Base-by-base conservation (phyloP, 1,140 invertebrate species). In the Melipona quadrifasciata region DNA sequence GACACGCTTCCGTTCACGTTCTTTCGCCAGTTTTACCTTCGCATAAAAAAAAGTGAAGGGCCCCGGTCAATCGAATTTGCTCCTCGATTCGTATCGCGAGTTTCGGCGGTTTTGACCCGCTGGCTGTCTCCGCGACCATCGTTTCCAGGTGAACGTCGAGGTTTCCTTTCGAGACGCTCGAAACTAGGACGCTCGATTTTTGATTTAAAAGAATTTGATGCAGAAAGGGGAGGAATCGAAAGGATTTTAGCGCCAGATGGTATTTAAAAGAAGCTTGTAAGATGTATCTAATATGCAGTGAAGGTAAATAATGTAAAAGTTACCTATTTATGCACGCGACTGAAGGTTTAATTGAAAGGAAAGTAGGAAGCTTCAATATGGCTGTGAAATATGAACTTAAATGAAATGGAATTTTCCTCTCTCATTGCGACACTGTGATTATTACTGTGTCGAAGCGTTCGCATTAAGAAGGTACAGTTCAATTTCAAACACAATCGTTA, bases 21-120 rank as follows among this genome's bases (percentile, higher is more conserved):
- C 31, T 86, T 79, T 79, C n/a, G 34, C 47, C 31, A 47, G n/a
- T 53, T 58, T 72, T 47, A 57, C 58, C 39, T 57, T 71, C 10
- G 55, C 12, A 12, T 8, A 4, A 65, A 24, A 53, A 34, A 34
- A 75, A 77, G 80, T 82, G 80, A 86, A 82, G 76, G 84, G 47
- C 55, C 8, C 67, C n/a, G 21, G 53, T 58, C 21, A 82, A 75
- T 84, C 68, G 76, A 55, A 70, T 64, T 51, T 74, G 72, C 19
- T 19, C 21, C 75, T 27, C 21, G 31, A 65, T 57, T 61, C 76
- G 55, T 68, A 77, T 68, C 31, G 19, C 24, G 65, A 53, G 19
- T 51, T 47, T 68, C 39, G 51, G 65, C 64, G 51, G 14, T 27
- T 51, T 58, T 47, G 65, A 55, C 51, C 51, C 2, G 11, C 6